Percentiles rank a stretch among this genome's conserved stretches.
Evolutionary conservation across 2,797 vertebrate species (phyloP).

Genomic region (Pangasius mekongensis): DNA sequence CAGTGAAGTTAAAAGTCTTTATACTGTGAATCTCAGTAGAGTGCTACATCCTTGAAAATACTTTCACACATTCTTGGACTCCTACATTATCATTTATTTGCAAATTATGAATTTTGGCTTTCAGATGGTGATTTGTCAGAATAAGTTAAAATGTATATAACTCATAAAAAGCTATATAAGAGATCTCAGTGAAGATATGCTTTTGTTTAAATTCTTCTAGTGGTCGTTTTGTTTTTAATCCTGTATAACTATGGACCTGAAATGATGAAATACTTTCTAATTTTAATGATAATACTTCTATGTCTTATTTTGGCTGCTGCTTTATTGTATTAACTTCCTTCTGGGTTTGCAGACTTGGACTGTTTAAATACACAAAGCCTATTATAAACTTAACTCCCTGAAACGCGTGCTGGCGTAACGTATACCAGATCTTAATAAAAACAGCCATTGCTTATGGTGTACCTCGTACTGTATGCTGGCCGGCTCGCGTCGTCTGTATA

Average conservation of each 20-base stretch:
- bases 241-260: not conserved
- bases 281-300: not conserved
- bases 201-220: not conserved
- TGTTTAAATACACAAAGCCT: constrained; percentile 3
- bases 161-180: no score
- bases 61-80: not conserved
- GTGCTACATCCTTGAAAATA: not conserved
- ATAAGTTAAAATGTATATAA: not conserved
- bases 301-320: not conserved
- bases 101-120: not conserved
- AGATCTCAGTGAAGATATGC: not conserved
- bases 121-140: no score
- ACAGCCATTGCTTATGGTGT: not conserved
- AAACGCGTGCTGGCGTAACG: not conserved
- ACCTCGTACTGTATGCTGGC: not conserved
- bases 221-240: not conserved
- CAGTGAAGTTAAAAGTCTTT: not conserved
- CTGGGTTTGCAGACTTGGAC: not conserved
- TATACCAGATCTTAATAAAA: not conserved
- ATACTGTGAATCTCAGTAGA: not conserved
- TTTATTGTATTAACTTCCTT: not conserved
- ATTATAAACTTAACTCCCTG: not conserved
- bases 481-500: not conserved
- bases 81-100: not conserved
- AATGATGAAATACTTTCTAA: not conserved